Conservation (phyloP, 1,140 invertebrate species). For the Chrysomallon squamiferum region DNA sequence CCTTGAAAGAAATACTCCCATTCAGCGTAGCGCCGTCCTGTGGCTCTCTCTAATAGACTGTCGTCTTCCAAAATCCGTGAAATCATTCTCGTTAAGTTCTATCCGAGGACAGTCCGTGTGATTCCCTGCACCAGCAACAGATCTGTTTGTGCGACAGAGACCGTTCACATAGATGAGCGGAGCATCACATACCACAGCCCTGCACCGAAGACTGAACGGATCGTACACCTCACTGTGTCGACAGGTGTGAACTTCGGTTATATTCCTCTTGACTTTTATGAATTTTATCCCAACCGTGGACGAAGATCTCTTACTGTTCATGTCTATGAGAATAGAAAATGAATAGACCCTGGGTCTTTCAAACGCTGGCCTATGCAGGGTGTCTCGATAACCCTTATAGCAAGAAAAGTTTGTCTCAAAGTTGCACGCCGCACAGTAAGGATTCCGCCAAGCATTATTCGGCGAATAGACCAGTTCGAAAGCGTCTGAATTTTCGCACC, state of each 20-base stretch:
- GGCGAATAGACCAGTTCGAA: not conserved
- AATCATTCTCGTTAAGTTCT: constrained; percentile 8
- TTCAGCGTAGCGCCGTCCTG: constrained; percentile 5
- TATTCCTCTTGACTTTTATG: not conserved
- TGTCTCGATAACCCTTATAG: not conserved
- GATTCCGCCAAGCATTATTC: no score
- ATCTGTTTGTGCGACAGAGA: constrained; percentile 12
- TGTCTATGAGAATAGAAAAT: constrained; percentile 37
- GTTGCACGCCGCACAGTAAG: not conserved
- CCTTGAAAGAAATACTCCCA: constrained; percentile 6
- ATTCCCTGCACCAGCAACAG: not conserved
- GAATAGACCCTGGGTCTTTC: constrained; percentile 5
- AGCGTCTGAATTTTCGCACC: not conserved
- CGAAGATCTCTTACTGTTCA: constrained; percentile 15
- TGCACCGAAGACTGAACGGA: constrained; percentile 29
- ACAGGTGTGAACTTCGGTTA: constrained; percentile 16
- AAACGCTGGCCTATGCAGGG: not conserved
- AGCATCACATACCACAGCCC: constrained; percentile 21
- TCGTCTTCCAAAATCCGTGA: constrained; percentile 13
- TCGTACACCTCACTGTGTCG: constrained; percentile 28
- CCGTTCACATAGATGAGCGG: constrained; percentile 14
- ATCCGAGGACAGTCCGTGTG: not conserved
- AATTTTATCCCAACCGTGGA: constrained; percentile 5
- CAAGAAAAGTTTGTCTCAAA: not conserved
- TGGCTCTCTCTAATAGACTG: constrained; percentile 3